Conservation (phyloP, 2,888 invertebrate genomes). For the Aphidius colemani region DNA sequence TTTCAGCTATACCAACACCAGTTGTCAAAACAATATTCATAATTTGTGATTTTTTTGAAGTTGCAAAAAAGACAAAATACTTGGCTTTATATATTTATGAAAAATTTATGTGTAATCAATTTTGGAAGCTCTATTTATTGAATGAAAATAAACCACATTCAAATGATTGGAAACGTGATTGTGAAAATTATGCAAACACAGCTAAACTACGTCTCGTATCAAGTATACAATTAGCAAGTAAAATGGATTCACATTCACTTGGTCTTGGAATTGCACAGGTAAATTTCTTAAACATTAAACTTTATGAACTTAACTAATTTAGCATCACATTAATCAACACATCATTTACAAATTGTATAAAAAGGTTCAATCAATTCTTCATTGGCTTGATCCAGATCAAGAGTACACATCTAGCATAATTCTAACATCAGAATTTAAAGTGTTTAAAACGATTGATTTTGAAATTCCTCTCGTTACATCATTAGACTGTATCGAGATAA, state of each 20-base stretch:
- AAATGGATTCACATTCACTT: conserved; percentile 46
- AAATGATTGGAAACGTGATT: conserved; percentile 35
- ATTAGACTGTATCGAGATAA: conserved; percentile 41
- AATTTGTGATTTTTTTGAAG: conserved; percentile 42
- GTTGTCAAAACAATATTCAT: conserved; percentile 44
- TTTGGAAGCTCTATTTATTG: conserved; percentile 39
- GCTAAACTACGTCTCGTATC: conserved; percentile 47
- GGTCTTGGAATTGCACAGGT: conserved; percentile 43
- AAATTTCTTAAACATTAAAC: conserved; percentile 17
- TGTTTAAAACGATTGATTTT: conserved; percentile 46
- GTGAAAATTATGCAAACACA: conserved; percentile 38
- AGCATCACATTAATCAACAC: neutral
- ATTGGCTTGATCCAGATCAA: conserved; percentile 39
- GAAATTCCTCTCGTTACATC: conserved; percentile 41
- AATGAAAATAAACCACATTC: conserved; percentile 15
- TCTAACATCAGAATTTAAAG: conserved; percentile 44
- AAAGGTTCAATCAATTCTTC: conserved; percentile 44
- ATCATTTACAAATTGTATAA: neutral
- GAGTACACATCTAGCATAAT: conserved; percentile 40
- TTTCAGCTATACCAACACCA: conserved; percentile 42
- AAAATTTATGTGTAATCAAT: conserved; percentile 46
- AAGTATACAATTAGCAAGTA: conserved; percentile 54
- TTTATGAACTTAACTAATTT: neutral
- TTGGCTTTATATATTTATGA: conserved; percentile 51
- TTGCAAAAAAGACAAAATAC: conserved; percentile 46